phyloP scores from a whole-genome alignment of 2,888 invertebrate genomes.

The Didymodactylos carnosus region DNA sequence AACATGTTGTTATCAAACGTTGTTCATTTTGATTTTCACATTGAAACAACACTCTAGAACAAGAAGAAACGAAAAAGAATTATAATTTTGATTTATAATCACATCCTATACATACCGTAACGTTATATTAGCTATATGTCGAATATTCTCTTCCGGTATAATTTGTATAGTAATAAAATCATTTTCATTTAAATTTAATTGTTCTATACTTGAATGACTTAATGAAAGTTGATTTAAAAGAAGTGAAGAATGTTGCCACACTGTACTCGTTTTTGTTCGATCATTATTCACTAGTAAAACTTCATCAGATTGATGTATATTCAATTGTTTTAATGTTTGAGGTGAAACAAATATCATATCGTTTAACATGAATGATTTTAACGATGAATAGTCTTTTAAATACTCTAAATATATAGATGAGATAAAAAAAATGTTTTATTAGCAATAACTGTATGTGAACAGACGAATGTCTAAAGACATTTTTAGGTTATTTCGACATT shows the following conservation, averaged over 20 bases:
- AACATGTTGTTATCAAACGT: background rate
- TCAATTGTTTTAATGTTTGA: background rate
- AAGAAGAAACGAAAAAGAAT: no score
- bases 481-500: no score
- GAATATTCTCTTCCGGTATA: background rate
- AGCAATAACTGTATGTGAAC: no score
- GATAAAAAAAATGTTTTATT: no score
- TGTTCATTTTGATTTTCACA: no score
- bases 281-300: no score
- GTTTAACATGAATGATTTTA: background rate
- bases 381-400: background rate
- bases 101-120: no score
- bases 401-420: background rate
- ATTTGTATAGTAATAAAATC: background rate
- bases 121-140: background rate
- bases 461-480: no score
- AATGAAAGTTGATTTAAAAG: background rate
- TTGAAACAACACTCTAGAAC: no score
- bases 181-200: background rate
- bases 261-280: no score
- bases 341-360: background rate
- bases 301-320: background rate
- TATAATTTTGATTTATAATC: no score
- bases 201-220: background rate
- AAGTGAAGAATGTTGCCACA: background rate